These are phyloP conservation scores for Athripsodes cinereus DNA, from an alignment of 2,888 invertebrate species.

Conservation along the genomic window DNA sequence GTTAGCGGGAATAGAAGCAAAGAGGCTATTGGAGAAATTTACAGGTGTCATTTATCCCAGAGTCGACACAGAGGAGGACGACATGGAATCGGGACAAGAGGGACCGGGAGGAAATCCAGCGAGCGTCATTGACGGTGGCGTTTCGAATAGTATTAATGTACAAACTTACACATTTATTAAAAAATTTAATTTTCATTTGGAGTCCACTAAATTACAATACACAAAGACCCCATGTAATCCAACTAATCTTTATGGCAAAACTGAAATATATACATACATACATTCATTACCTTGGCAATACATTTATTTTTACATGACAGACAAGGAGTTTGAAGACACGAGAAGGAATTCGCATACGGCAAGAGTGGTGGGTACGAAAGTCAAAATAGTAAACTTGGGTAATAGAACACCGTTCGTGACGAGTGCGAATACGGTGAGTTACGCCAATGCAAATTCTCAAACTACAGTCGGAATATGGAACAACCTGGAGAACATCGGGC, in stretches of 20 bases:
- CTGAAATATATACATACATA: not conserved
- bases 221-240: not conserved
- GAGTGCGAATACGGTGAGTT: constrained; percentile 3
- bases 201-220: not conserved
- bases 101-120: not conserved
- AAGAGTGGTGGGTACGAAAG: not conserved
- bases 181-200: not conserved
- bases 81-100: not conserved
- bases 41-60: not conserved
- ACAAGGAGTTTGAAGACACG: not conserved
- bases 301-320: no score
- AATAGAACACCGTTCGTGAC: constrained; percentile 17
- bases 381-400: constrained; percentile 13
- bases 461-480: constrained; percentile 18
- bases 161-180: not conserved
- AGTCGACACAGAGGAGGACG: not conserved
- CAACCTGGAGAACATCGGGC: constrained; percentile 8
- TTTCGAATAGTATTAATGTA: not conserved
- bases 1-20: not conserved
- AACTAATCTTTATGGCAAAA: not conserved
- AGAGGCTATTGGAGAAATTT: not conserved
- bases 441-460: constrained; percentile 15
- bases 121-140: not conserved
- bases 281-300: constrained; percentile 10
- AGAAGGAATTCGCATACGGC: not conserved